Conservation (phyloP, 1,140 invertebrate species). For the Trinorchestia longiramus region DNA sequence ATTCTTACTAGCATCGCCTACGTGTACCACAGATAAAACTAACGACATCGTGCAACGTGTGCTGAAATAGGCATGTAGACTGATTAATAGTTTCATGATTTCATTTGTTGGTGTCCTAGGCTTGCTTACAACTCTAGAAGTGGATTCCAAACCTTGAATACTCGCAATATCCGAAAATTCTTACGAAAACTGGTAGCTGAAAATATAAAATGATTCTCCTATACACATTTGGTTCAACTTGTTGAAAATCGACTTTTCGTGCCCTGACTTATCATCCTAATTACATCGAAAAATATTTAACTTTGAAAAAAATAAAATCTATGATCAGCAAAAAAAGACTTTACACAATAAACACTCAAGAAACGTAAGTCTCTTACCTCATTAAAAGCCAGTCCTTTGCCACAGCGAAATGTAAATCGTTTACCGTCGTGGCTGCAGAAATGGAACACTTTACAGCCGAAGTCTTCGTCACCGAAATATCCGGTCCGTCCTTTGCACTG, state of each 20-base stretch:
- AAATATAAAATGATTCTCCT: too few relatives aligned
- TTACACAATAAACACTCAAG: background rate
- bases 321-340: background rate
- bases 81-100: too few relatives aligned
- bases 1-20: too few relatives aligned
- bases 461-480: constrained; percentile 30
- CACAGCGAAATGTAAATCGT: constrained; percentile 20
- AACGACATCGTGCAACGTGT: too few relatives aligned
- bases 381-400: constrained; percentile 4
- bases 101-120: too few relatives aligned
- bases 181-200: too few relatives aligned
- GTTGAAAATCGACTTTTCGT: background rate
- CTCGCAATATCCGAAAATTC: too few relatives aligned
- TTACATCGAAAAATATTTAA: background rate
- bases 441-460: constrained; percentile 24
- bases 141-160: too few relatives aligned
- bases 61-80: too few relatives aligned
- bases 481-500: constrained; percentile 47
- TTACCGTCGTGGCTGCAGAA: constrained; percentile 50
- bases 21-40: too few relatives aligned
- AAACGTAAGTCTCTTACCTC: background rate
- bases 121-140: too few relatives aligned
- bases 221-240: background rate
- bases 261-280: background rate
- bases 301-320: background rate